A percentile compares a stretch with the other conserved stretches of the same genome.
These are phyloP conservation scores for Drosophila affinis DNA, from an alignment of 2,888 invertebrate species.

Conservation along the genomic window DNA sequence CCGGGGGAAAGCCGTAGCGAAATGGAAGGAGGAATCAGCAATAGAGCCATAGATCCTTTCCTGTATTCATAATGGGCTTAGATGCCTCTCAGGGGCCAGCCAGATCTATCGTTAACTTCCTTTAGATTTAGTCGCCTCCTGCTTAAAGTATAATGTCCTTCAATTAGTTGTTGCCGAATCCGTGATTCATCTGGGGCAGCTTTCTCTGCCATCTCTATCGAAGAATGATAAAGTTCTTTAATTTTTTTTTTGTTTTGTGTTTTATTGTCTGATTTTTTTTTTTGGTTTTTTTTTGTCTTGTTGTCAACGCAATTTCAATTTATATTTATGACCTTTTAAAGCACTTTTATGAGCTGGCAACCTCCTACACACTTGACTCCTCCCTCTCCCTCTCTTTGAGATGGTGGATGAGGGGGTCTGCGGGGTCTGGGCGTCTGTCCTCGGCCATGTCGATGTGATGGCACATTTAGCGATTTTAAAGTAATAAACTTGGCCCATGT, in stretches of 20 bases:
- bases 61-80: not conserved
- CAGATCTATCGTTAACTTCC: not conserved
- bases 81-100: not conserved
- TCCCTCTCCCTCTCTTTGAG: too few species aligned
- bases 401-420: not conserved
- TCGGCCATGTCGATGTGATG: conserved; percentile 47
- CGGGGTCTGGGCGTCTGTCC: not conserved
- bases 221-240: conserved; percentile 4
- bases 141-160: too few species aligned
- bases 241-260: conserved; percentile 20
- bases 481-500: conserved; percentile 69
- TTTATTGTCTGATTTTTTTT: conserved; percentile 5
- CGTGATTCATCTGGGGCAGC: not conserved
- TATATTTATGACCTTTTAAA: conserved; percentile 76
- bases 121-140: too few species aligned
- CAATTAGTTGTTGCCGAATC: not conserved
- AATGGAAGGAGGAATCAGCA: not conserved
- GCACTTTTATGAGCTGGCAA: conserved; percentile 74
- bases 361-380: conserved; percentile 10
- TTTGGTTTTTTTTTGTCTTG: conserved; percentile 34
- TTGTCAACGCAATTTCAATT: conserved; percentile 74
- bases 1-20: too few species aligned
- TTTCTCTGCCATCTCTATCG: not conserved
- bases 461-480: conserved; percentile 71
- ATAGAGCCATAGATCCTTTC: not conserved